Conservation (phyloP, 2,888 invertebrate species). For the Macropis europaea region DNA sequence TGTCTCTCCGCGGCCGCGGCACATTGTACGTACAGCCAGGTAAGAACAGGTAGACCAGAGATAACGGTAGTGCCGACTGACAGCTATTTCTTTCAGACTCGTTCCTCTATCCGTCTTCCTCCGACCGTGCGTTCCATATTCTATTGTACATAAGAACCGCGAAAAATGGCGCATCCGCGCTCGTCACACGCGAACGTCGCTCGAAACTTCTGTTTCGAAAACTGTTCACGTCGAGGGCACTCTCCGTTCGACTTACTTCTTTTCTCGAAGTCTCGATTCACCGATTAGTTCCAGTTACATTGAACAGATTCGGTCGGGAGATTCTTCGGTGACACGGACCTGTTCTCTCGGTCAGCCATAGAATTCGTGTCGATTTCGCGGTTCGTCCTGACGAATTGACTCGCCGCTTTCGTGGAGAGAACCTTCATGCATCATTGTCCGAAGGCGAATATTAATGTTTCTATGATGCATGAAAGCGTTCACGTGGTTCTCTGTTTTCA, state of each 20-base stretch:
- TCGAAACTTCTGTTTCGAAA: slow-evolving; percentile 5
- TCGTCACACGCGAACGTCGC: slow-evolving; percentile 4
- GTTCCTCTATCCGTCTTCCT: slow-evolving; percentile 19
- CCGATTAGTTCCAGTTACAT: slow-evolving; percentile 30
- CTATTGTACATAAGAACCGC: slow-evolving; percentile 36
- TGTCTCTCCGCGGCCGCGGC: not conserved
- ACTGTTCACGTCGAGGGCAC: not conserved
- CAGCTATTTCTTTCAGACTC: slow-evolving; percentile 51
- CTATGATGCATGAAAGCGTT: slow-evolving; percentile 18
- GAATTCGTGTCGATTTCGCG: no score
- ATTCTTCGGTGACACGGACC: not conserved
- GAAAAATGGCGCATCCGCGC: slow-evolving; percentile 23
- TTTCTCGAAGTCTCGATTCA: slow-evolving; percentile 11
- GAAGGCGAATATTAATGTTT: slow-evolving; percentile 17
- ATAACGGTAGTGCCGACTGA: slow-evolving; percentile 61
- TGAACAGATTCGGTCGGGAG: not conserved
- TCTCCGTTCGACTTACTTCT: not conserved
- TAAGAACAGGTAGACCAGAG: slow-evolving; percentile 54
- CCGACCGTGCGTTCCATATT: slow-evolving; percentile 39
- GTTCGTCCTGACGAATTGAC: slow-evolving; percentile 10
- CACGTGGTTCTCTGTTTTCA: not conserved
- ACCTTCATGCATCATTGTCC: not conserved
- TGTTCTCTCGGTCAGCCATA: no score
- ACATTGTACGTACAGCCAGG: slow-evolving; percentile 28
- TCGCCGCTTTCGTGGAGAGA: not conserved